These are phyloP conservation scores for Agelastica alni DNA, from an alignment of 2,888 invertebrate species.

Conservation along the genomic window DNA sequence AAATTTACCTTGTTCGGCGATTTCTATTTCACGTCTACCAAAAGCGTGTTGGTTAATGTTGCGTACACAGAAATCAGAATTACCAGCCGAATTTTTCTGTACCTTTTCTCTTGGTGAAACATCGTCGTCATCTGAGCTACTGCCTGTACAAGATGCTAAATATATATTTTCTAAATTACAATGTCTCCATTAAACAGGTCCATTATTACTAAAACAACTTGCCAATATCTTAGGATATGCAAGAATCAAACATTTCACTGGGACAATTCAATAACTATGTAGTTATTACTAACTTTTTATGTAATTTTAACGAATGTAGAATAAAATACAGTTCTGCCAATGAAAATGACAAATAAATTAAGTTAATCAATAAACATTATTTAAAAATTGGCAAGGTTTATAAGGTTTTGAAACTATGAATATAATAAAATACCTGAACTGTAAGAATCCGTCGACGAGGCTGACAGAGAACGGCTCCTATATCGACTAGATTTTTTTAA, in stretches of 20 bases:
- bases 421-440: conserved; percentile 92
- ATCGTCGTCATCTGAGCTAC: conserved; percentile 93
- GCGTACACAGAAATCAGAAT: conserved; percentile 90
- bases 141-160: conserved; percentile 69
- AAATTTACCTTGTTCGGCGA: conserved; percentile 84
- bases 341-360: no score
- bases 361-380: no score
- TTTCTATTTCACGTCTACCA: conserved; percentile 95
- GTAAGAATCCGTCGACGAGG: conserved; percentile 93
- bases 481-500: conserved; percentile 87
- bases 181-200: no score
- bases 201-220: no score
- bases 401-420: no score
- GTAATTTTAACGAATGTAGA: no score
- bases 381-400: no score
- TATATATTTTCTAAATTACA: conserved; percentile 16
- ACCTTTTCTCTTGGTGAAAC: conserved; percentile 91
- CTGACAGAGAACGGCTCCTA: conserved; percentile 87
- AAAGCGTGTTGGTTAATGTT: conserved; percentile 93
- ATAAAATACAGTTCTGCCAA: no score
- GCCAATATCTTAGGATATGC: no score
- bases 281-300: no score
- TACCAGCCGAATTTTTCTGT: conserved; percentile 83
- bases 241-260: no score
- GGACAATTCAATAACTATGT: no score